phyloP scores from a whole-genome alignment of 1,140 invertebrate genomes.

The Hyphantria cunea region DNA sequence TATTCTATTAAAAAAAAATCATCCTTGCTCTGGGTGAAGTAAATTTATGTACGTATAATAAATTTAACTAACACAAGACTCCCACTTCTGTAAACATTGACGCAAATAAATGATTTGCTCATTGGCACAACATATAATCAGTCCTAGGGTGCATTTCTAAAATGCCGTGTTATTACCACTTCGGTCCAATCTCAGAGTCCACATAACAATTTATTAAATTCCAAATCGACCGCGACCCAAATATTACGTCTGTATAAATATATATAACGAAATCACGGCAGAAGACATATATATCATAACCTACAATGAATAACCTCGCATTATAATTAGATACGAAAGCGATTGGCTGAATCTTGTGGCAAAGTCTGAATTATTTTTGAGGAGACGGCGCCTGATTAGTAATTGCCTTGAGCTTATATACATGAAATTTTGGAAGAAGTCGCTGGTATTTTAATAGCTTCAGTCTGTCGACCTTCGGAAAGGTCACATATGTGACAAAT shows the following conservation, averaged over 20 bases:
- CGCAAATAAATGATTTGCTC: slow-evolving; percentile 65
- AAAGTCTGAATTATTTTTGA: slow-evolving; percentile 6
- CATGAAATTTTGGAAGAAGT: slow-evolving; percentile 1
- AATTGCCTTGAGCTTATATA: slow-evolving; percentile 5
- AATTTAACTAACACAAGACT: slow-evolving; percentile 31
- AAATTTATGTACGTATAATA: background rate
- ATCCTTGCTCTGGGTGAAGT: background rate
- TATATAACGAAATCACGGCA: slow-evolving; percentile 54
- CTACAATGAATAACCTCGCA: slow-evolving; percentile 59
- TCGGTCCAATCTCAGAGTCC: background rate
- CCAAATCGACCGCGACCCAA: slow-evolving; percentile 9
- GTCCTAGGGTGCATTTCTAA: slow-evolving; percentile 28
- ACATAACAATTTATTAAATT: background rate
- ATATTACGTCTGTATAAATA: slow-evolving; percentile 41
- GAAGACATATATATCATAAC: slow-evolving; percentile 57
- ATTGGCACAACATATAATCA: slow-evolving; percentile 54
- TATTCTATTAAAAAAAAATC: too few species aligned
- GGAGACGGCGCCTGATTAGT: slow-evolving; percentile 15
- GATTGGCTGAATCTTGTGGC: slow-evolving; percentile 7
- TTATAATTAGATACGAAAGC: slow-evolving; percentile 54
- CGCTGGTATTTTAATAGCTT: slow-evolving; percentile 10
- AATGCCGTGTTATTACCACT: slow-evolving; percentile 5
- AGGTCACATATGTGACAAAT: too few species aligned
- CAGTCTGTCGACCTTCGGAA: slow-evolving; percentile 16
- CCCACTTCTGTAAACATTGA: slow-evolving; percentile 60